Conservation (phyloP, 1,140 invertebrate genomes). For the Megathymus violae region DNA sequence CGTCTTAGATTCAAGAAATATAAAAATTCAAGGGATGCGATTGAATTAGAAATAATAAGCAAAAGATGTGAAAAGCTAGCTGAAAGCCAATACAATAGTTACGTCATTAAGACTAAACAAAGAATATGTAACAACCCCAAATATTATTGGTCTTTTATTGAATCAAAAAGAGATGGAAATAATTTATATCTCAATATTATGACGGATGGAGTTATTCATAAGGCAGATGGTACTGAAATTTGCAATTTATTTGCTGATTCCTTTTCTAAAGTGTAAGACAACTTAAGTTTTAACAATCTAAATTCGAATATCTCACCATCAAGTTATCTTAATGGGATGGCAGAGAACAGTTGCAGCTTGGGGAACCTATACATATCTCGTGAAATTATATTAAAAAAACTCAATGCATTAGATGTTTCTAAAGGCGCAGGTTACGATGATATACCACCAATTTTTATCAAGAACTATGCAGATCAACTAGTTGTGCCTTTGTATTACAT, state of each 20-base stretch:
- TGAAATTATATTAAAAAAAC: constrained; percentile 2
- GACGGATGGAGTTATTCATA: constrained; percentile 7
- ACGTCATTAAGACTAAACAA: background rate
- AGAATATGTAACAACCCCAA: background rate
- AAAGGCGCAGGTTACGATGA: constrained; percentile 38
- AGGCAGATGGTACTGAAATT: constrained; percentile 7
- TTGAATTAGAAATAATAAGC: background rate
- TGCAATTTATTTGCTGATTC: constrained; percentile 5
- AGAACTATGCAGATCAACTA: constrained; percentile 29
- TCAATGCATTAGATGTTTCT: constrained; percentile 24
- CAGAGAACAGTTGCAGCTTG: background rate
- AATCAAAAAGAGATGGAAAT: constrained; percentile 1
- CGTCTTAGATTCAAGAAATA: background rate
- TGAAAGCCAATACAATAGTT: background rate
- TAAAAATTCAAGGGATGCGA: background rate
- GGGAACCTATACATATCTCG: constrained; percentile 3
- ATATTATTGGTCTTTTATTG: constrained; percentile 1
- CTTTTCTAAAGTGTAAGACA: constrained; percentile 3
- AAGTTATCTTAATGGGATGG: constrained; percentile 1
- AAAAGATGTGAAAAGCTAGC: constrained; percentile 1
- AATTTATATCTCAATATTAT: constrained; percentile 9
- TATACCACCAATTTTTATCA: constrained; percentile 37
- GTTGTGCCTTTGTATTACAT: constrained; percentile 31
- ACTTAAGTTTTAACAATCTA: background rate
- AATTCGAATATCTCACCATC: background rate